Conservation (phyloP, 2,113 vertebrate species). For the Mustela lutreola region DNA sequence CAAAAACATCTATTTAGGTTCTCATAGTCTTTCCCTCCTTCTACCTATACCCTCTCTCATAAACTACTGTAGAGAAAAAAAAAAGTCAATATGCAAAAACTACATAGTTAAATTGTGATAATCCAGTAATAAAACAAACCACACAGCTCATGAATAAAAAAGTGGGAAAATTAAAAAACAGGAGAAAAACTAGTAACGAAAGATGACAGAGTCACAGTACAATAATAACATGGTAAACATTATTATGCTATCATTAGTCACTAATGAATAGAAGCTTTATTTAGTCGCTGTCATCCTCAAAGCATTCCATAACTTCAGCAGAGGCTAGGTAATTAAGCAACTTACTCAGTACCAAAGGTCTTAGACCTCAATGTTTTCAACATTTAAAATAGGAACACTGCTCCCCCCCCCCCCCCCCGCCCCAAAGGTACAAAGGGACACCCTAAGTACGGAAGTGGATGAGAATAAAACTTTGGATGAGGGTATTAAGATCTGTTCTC, state of each 20-base stretch:
- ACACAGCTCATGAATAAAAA: background rate
- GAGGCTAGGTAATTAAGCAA: slow-evolving; percentile 56
- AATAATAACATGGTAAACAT: slow-evolving; percentile 8
- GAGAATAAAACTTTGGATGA: slow-evolving; percentile 8
- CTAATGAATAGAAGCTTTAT: slow-evolving; percentile 58
- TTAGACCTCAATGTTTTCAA: slow-evolving; percentile 5
- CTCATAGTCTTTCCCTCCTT: background rate
- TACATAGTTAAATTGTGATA: background rate
- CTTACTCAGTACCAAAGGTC: slow-evolving; percentile 53
- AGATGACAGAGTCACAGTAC: background rate
- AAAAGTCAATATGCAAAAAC: slow-evolving; percentile 44
- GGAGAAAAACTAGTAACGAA: background rate
- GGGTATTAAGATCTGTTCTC: background rate
- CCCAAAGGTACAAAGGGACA: background rate
- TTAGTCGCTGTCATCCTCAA: slow-evolving; percentile 48
- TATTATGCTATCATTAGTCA: slow-evolving; percentile 67
- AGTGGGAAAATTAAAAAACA: background rate
- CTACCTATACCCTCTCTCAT: background rate
- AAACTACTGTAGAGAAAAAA: background rate
- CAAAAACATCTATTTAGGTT: background rate
- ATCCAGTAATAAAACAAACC: background rate
- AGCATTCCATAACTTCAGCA: slow-evolving; percentile 53
- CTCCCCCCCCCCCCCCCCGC: background rate
- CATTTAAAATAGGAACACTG: slow-evolving; percentile 1
- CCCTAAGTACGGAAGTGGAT: background rate